These are phyloP conservation scores for Cyprinus carpio DNA, from an alignment of 2,113 vertebrate genomes.

Conservation along the genomic window DNA sequence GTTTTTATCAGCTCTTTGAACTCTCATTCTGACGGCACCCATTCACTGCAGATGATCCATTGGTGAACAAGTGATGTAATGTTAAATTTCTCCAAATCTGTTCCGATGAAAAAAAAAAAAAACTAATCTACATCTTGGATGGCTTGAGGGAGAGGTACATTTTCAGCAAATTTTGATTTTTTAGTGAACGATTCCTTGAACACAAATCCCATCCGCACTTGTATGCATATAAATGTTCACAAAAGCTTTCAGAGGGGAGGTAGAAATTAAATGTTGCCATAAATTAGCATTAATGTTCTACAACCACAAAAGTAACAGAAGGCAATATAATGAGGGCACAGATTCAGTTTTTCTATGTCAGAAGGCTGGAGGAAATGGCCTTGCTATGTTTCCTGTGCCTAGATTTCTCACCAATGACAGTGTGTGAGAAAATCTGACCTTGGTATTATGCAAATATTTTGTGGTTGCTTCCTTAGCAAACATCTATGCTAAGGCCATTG, in stretches of 20 bases:
- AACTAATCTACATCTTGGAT: too few species aligned
- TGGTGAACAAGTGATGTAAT: too few species aligned
- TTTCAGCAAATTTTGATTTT: too few species aligned
- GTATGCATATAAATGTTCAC: not conserved
- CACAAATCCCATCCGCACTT: not conserved
- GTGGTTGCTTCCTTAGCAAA: not conserved
- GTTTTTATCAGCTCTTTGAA: too few species aligned
- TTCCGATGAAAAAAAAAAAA: too few species aligned
- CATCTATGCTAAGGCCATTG: not conserved
- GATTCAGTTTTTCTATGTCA: not conserved
- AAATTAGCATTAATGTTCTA: slow-evolving; percentile 6
- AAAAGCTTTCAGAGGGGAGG: slow-evolving; percentile 21
- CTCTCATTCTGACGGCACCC: too few species aligned
- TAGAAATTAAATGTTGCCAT: slow-evolving; percentile 17
- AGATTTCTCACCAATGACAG: not conserved
- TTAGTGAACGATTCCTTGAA: too few species aligned
- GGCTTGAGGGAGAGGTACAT: too few species aligned
- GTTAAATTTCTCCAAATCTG: too few species aligned
- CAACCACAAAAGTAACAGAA: slow-evolving; percentile 26
- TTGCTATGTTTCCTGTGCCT: not conserved
- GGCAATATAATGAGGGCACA: slow-evolving; percentile 14
- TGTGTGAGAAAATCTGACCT: not conserved
- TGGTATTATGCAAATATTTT: not conserved
- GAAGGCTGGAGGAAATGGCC: not conserved
- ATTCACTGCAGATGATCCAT: too few species aligned